phyloP scores from a whole-genome alignment of 2,797 vertebrate species.

The Mormyrus proboscirostris region DNA sequence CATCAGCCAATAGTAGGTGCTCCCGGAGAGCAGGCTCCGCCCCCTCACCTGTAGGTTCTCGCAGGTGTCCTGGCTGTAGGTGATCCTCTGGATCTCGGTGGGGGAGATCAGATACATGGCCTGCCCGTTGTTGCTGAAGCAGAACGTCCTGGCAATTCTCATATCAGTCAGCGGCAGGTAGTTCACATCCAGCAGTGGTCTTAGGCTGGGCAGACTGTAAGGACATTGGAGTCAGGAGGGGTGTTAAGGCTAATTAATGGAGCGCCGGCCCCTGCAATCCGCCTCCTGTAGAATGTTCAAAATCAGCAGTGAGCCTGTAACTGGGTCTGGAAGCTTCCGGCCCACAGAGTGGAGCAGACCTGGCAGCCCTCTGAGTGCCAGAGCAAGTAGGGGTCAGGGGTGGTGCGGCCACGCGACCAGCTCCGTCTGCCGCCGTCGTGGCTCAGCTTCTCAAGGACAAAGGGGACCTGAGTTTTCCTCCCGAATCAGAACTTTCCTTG shows the following conservation, averaged over 20 bases:
- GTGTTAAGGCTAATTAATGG: background rate
- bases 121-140: conserved; percentile 95
- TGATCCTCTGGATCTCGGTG: conserved; percentile 96
- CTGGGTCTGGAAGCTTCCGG: background rate
- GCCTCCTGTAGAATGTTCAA: background rate
- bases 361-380: background rate
- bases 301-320: background rate
- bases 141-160: conserved; percentile 98
- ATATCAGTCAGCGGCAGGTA: conserved; percentile 97
- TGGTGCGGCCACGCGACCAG: too few relatives aligned
- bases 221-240: background rate
- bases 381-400: background rate
- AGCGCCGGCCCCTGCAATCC: background rate
- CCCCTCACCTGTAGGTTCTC: conserved; percentile 88
- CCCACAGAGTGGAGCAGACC: background rate
- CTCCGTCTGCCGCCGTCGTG: background rate
- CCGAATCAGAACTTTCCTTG: background rate
- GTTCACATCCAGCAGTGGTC: conserved; percentile 93
- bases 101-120: conserved; percentile 94
- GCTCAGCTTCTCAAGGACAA: background rate
- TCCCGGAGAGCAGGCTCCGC: background rate
- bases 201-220: conserved; percentile 87
- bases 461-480: background rate
- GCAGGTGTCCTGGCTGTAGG: conserved; percentile 95
- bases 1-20: background rate